Evolutionary conservation across 2,113 vertebrate species (phyloP), one percentile per base, ranked within the genome.

Genomic region (Odontesthes bonariensis): DNA sequence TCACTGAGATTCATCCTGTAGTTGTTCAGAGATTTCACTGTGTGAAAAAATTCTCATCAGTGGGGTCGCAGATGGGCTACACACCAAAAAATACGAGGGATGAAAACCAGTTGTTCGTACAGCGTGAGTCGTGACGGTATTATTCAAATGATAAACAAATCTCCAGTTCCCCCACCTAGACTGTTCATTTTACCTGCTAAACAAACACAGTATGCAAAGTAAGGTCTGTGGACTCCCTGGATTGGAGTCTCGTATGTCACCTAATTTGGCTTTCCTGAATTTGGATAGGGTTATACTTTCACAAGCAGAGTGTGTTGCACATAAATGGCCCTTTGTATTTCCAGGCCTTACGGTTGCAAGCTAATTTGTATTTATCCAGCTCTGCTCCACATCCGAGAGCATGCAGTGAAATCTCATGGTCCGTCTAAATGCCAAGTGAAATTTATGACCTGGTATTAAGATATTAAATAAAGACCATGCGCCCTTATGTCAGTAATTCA

Each of bases 101-200:
- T 59, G 44, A 23, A 70, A 75, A 69, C 47, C 16, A 68, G 71
- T 20, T 61, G 49, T 46, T 40, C 35, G 8, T 32, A 49, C 40
- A 33, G 53, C 14, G 19, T 31, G 4, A 10, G 6, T 12, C 19
- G 60, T 2, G 51, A 73, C 69, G 0, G 17, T 42, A 19, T 38
- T 47, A 94, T 90, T 78, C 88, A 93, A 94, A 93, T 92, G 31
- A 67, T 69, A 91, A 79, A 69, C 88, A 93, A 93, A 91, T 83
- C 27, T 61, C 49, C 19, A 16, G 35, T 55, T 58, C 11, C 33
- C 0, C 22, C 1, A 14, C 44, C 61, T 51, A 47, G 47, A 54
- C 49, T 5, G 55, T 13, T 13, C 65, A 40, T 63, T 38, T 68
- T 52, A 23, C 60, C 38, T 22, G 52, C 62, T 47, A 49, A 53